Percentiles rank a stretch among this genome's conserved stretches.
phyloP scores from a whole-genome alignment of 2,888 invertebrate species.

The Leptodirus hochenwartii region DNA sequence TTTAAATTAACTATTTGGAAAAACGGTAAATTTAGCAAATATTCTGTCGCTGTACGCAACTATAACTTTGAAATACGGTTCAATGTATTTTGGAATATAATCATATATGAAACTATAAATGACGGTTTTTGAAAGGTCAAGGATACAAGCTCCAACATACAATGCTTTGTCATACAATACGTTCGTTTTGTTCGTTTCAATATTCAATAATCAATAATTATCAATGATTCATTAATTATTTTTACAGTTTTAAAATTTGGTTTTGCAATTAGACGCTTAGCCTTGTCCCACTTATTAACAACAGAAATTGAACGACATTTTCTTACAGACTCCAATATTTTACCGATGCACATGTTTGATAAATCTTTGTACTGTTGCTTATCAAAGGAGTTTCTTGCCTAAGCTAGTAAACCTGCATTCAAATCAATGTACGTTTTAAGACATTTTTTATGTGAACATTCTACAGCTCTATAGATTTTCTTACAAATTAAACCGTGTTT shows the following conservation, averaged over 20 bases:
- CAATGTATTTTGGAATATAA: constrained; percentile 16
- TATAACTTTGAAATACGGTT: constrained; percentile 12
- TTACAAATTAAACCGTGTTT: constrained; percentile 3
- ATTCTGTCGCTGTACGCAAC: constrained; percentile 17
- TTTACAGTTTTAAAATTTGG: constrained; percentile 16
- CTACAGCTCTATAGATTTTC: constrained; percentile 4
- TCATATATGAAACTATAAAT: constrained; percentile 22
- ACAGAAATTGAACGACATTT: constrained; percentile 20
- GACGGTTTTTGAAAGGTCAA: constrained; percentile 20
- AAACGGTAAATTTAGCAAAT: constrained; percentile 14
- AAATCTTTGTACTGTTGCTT: constrained; percentile 7
- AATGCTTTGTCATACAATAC: constrained; percentile 19
- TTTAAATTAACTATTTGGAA: too few species aligned
- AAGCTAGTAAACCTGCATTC: constrained; percentile 3
- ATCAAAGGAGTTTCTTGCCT: constrained; percentile 4
- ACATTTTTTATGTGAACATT: constrained; percentile 3
- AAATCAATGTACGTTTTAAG: constrained; percentile 1
- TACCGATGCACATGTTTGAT: constrained; percentile 16
- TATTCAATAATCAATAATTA: too few species aligned
- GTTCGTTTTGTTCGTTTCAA: constrained; percentile 15
- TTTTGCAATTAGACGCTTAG: constrained; percentile 8
- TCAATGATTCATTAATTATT: constrained; percentile 19
- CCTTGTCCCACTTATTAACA: constrained; percentile 14
- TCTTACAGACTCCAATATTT: constrained; percentile 24
- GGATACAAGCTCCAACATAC: constrained; percentile 16